Evolutionary conservation across 2,888 invertebrate species (phyloP), one percentile per base, ranked within the genome.

Genomic region (Polietes domitor): DNA sequence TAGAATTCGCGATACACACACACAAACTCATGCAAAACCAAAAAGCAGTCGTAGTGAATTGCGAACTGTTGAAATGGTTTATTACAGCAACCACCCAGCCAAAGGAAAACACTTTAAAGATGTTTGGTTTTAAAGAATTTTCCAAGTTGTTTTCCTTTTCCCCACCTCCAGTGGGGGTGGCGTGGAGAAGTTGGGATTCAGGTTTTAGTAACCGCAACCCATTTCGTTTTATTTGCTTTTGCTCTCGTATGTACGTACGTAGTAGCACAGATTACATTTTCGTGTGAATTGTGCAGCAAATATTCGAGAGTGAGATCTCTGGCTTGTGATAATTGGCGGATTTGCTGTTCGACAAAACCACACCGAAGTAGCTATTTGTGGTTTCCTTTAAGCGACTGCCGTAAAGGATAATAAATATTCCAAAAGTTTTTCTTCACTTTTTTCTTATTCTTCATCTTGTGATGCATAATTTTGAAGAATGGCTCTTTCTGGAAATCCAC

Each of bases 261-360:
- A 32, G 9, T 10, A 32, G 9, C 5, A n/a, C 28, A 15, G 61
- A 61, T 28, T 61, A 61, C 28, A 24, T 24, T 28, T 58, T 12
- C 32, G 32, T 28, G 12, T 28, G 12, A 32, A 61, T 37, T 37
- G 19, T 41, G 12, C 12, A 61, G 61, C 17, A 61, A n/a, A 61
- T 61, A 61, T 61, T 32, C 26, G 4, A 61, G 28, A 28, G 28
- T 61, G 28, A 9, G 10, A 37, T 61, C 28, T 58, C 9, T 37
- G 15, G 17, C 61, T 61, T 61, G 32, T n/a, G 37, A 65, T 65
- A 65, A 65, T 65, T 65, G 65, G 65, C 19, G 10, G 65, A 65
- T 65, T 65, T 65, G 65, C 47, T 12, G 5, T 47, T n/a, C n/a
- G 12, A 47, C n/a, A 47, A n/a, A 47, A n/a, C 47, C 47, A n/a